A percentile compares a stretch with the other conserved stretches of the same genome.
These are phyloP conservation scores for Neodiprion pinetum DNA, from an alignment of 1,140 invertebrate genomes.

Conservation along the genomic window DNA sequence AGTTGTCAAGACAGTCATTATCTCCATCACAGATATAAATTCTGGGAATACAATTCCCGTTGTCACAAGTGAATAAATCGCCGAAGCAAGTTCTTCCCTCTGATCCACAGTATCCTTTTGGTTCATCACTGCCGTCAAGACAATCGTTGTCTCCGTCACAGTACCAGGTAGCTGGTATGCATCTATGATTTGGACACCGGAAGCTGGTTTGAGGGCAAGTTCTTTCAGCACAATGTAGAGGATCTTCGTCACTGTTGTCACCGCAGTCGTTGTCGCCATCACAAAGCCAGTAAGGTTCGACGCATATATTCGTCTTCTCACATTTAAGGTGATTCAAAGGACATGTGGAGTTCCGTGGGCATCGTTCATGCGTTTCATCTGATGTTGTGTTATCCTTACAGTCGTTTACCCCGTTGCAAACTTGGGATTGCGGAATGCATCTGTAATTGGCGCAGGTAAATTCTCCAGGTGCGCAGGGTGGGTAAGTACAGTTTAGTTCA, in stretches of 20 bases:
- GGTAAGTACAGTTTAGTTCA: slow-evolving; percentile 90
- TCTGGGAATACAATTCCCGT: slow-evolving; percentile 94
- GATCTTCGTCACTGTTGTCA: slow-evolving; percentile 94
- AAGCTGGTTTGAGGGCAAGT: slow-evolving; percentile 93
- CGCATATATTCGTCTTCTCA: slow-evolving; percentile 92
- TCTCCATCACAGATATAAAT: slow-evolving; percentile 98
- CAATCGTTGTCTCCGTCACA: slow-evolving; percentile 92
- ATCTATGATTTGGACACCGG: slow-evolving; percentile 85
- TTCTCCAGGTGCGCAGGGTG: slow-evolving; percentile 88
- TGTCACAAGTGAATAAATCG: slow-evolving; percentile 94
- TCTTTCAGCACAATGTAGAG: slow-evolving; percentile 84
- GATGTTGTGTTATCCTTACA: slow-evolving; percentile 93
- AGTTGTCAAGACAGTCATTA: slow-evolving; percentile 93
- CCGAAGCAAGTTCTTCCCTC: slow-evolving; percentile 95
- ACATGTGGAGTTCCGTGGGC: slow-evolving; percentile 86
- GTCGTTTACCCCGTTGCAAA: slow-evolving; percentile 94
- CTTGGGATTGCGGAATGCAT: slow-evolving; percentile 85
- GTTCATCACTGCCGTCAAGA: slow-evolving; percentile 88
- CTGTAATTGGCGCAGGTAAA: slow-evolving; percentile 93
- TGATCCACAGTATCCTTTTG: slow-evolving; percentile 89
- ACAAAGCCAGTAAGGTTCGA: slow-evolving; percentile 94
- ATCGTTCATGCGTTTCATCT: slow-evolving; percentile 88
- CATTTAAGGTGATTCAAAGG: slow-evolving; percentile 88
- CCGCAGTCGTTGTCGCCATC: slow-evolving; percentile 96
- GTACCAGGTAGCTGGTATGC: slow-evolving; percentile 91